Evolutionary conservation across 2,113 vertebrate genomes (phyloP), one percentile per base, ranked within the genome.

Genomic region (Calyptomena viridis): DNA sequence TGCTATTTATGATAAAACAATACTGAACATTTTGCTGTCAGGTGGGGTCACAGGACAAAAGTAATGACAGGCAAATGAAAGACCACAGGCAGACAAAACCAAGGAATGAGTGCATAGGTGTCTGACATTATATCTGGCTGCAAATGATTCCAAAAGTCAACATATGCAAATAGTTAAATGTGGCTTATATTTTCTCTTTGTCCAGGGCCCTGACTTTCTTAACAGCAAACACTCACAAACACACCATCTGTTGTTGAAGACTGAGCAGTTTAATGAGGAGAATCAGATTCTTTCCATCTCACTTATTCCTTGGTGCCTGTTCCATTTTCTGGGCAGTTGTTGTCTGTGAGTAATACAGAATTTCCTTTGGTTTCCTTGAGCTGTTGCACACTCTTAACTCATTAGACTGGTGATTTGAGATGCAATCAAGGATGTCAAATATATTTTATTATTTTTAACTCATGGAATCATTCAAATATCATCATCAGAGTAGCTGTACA

Each of bases 151-250:
- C 79, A 94, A 81, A 95, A 90, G 88, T 91, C 93, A 93, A 72
- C 95, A 95, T 93, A 93, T 93, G 92, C 83, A 93, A 93, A 52
- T 64, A 84, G 85, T 90, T 96, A 93, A 87, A 90, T 64, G 79
- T 67, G 56, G 90, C 46, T 94, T 93, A 12, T 86, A 88, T 92
- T 92, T 96, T 95, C 79, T 76, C 72, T 90, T 94, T 95, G 86
- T 94, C 95, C 60, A 84, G 83, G 74, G 92, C 83, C 84, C 47
- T 71, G 91, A 86, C 90, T 94, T 94, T 72, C 83, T 84, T 91
- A 74, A 68, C 6, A 11, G 73, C 88, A 94, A 96, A 95, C 90
- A 93, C 64, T 95, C 2, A 0, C 87, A 90, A 83, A 85, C 88
- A 60, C 56, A 86, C 88, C 94, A 94, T 94, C 90, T 96, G 95